Evolutionary conservation across 2,888 invertebrate genomes (phyloP).

Genomic region (Aproaerema taeniolella): DNA sequence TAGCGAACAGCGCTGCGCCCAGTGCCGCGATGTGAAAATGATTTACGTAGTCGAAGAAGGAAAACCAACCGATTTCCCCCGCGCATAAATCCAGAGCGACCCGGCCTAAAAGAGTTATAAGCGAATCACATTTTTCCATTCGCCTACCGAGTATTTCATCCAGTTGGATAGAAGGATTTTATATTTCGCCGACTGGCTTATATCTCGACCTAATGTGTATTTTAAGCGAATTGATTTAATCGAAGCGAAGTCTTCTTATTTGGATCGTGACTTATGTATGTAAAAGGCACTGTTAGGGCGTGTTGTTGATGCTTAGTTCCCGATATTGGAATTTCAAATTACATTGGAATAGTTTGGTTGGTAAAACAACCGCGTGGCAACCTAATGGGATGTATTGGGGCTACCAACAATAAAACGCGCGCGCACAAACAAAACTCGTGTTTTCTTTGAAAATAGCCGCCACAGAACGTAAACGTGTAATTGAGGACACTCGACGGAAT

Average conservation of each 20-base stretch:
- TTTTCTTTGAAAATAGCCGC: constrained; percentile 13
- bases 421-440: constrained; percentile 26
- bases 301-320: too few relatives aligned
- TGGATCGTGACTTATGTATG: too few relatives aligned
- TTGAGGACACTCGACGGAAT: constrained; percentile 2
- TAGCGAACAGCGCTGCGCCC: constrained; percentile 24
- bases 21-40: constrained; percentile 50
- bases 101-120: constrained; percentile 53
- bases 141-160: constrained; percentile 26
- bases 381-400: constrained; percentile 1
- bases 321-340: too few relatives aligned
- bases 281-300: too few relatives aligned
- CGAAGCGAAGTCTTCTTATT: too few relatives aligned
- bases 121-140: constrained; percentile 53
- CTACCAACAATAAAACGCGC: background rate
- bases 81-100: constrained; percentile 45
- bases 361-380: too few relatives aligned
- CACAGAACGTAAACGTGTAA: background rate
- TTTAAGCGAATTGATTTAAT: constrained; percentile 32
- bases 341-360: too few relatives aligned
- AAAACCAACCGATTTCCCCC: constrained; percentile 45
- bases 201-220: constrained; percentile 13
- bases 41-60: constrained; percentile 58
- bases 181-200: constrained; percentile 11
- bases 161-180: constrained; percentile 5